A percentile compares a stretch with the other conserved stretches of the same genome.
Conservation (phyloP, 2,797 vertebrate species). For the Hippopotamyrus pictus region DNA sequence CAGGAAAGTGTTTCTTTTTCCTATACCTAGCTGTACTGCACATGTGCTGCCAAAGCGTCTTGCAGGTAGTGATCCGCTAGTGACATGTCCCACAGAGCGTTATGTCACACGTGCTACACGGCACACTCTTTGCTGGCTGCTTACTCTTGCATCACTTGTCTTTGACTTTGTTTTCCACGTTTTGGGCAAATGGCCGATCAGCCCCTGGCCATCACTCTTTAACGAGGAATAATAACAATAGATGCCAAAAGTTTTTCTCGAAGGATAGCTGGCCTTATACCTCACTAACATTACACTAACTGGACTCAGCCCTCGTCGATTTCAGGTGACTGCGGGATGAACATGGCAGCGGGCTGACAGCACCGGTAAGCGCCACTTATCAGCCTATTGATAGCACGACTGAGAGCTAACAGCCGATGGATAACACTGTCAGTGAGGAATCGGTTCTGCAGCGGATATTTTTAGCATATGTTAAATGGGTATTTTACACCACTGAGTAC, state of each 20-base stretch:
- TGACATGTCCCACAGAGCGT: not conserved
- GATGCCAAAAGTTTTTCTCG: not conserved
- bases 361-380: not conserved
- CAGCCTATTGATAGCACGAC: not conserved
- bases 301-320: not conserved
- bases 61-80: not conserved
- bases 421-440: not conserved
- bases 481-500: constrained; percentile 37
- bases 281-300: not conserved
- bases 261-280: not conserved
- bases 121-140: not conserved
- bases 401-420: not conserved
- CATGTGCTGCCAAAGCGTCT: not conserved
- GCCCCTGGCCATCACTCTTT: not conserved
- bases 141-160: not conserved
- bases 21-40: not conserved
- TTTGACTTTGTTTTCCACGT: not conserved
- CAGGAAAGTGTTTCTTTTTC: not conserved
- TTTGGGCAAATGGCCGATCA: not conserved
- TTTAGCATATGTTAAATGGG: not conserved
- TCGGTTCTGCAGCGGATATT: not conserved
- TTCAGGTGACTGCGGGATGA: not conserved
- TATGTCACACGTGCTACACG: not conserved
- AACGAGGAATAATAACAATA: not conserved
- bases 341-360: not conserved